Percentiles rank a stretch among this genome's conserved stretches.
Conservation (phyloP, 2,797 vertebrate species). For the Tokudaia tokunoshimensis region DNA sequence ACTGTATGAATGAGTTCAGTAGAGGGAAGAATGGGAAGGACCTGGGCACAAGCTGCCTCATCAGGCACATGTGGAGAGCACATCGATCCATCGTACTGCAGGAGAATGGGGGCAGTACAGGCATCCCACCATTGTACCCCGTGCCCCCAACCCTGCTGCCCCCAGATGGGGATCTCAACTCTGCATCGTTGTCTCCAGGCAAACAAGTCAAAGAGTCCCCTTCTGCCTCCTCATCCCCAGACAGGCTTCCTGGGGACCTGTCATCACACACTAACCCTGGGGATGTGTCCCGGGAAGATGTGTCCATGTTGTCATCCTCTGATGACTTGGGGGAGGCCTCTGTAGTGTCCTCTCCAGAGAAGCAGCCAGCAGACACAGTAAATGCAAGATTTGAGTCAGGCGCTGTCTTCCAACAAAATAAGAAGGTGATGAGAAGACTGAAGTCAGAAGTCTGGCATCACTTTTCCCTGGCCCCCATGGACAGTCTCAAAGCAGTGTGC, state of each 20-base stretch:
- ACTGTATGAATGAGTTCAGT: conserved; percentile 99
- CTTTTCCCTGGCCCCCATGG: conserved; percentile 95
- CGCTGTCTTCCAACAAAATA: conserved; percentile 96
- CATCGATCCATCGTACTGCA: conserved; percentile 97
- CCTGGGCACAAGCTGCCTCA: conserved; percentile 97
- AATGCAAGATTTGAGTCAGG: conserved; percentile 86
- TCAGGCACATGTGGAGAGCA: conserved; percentile 98
- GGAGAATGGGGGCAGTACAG: conserved; percentile 94
- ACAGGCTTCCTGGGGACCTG: conserved; percentile 91
- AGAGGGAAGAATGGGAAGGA: conserved; percentile 98
- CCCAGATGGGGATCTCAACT: conserved; percentile 89
- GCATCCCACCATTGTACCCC: conserved; percentile 94
- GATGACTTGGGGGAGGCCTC: conserved; percentile 91
- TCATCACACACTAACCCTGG: conserved; percentile 88
- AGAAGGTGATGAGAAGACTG: conserved; percentile 96
- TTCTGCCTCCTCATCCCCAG: conserved; percentile 88
- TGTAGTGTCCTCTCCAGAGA: conserved; percentile 90
- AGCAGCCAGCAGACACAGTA: conserved; percentile 88
- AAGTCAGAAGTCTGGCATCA: conserved; percentile 99
- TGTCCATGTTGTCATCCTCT: conserved; percentile 85
- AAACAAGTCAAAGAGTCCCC: conserved; percentile 90
- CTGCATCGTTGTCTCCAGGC: conserved; percentile 91
- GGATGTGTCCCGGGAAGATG: conserved; percentile 88
- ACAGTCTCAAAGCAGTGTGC: conserved; percentile 97
- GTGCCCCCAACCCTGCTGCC: conserved; percentile 92